Percentiles rank a stretch among this genome's conserved stretches.
phyloP scores from a whole-genome alignment of 2,888 invertebrate genomes.

The Andrena bucephala region DNA sequence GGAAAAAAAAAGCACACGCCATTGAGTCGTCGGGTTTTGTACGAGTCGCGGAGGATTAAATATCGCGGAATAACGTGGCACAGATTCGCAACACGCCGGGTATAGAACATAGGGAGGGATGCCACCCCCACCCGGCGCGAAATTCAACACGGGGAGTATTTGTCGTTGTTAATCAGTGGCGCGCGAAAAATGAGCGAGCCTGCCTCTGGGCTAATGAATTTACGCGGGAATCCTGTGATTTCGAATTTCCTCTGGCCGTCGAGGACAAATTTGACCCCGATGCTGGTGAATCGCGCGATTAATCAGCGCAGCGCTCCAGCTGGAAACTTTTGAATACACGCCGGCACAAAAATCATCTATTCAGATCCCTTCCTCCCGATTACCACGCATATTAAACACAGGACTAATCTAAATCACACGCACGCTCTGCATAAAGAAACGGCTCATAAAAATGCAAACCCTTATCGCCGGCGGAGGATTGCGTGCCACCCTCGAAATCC shows the following conservation, averaged over 20 bases:
- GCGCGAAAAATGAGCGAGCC: slow-evolving; percentile 21
- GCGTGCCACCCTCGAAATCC: slow-evolving; percentile 17
- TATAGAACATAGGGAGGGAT: background rate
- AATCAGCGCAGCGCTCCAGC: background rate
- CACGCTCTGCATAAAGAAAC: background rate
- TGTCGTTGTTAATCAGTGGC: slow-evolving; percentile 29
- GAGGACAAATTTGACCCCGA: background rate
- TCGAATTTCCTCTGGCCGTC: slow-evolving; percentile 6
- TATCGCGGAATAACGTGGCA: slow-evolving; percentile 11
- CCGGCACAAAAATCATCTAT: no score
- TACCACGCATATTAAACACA: background rate
- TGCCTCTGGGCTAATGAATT: slow-evolving; percentile 25
- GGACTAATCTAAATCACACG: slow-evolving; percentile 3
- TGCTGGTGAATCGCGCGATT: background rate
- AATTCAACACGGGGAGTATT: slow-evolving; percentile 26
- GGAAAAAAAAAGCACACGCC: background rate
- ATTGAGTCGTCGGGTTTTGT: slow-evolving; percentile 8
- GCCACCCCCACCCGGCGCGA: slow-evolving; percentile 3
- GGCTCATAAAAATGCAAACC: slow-evolving; percentile 18
- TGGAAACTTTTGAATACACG: background rate
- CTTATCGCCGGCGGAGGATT: slow-evolving; percentile 7
- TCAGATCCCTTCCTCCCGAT: no score
- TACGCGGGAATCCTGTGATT: slow-evolving; percentile 27
- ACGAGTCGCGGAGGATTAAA: background rate
- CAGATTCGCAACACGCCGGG: background rate